Percentiles rank a stretch among this genome's conserved stretches.
Conservation (phyloP, 30 jellyfish, hydroid and myxozoan species). For the Hydractinia symbiolongicarpus region DNA sequence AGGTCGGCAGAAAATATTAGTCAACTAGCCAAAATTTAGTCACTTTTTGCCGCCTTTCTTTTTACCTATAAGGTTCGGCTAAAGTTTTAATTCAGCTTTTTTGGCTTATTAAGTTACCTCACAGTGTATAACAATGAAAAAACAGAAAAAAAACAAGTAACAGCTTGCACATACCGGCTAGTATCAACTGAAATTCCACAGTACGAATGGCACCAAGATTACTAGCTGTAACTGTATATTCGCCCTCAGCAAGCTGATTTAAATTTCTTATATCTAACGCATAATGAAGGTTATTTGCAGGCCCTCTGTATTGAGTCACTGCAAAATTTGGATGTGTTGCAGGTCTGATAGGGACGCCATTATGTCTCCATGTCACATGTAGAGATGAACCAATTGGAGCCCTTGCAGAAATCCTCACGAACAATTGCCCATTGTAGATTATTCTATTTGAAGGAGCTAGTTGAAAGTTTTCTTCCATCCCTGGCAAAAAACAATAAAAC, state of each 20-base stretch:
- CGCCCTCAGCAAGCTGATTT: neutral
- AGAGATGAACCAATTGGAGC: constrained; percentile 22
- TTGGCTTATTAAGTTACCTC: no score
- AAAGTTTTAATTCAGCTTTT: no score
- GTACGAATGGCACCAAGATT: constrained; percentile 21
- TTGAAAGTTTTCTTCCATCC: constrained; percentile 24
- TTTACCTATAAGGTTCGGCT: no score
- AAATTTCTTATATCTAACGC: constrained; percentile 29
- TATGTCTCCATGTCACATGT: neutral
- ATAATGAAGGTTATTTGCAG: neutral
- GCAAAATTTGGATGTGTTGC: constrained; percentile 10
- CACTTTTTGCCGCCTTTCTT: no score
- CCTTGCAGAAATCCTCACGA: constrained; percentile 8
- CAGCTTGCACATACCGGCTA: constrained; percentile 26
- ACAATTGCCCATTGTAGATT: neutral
- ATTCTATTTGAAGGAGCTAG: constrained; percentile 11
- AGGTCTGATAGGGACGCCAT: neutral
- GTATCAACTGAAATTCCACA: neutral
- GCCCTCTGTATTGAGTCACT: constrained; percentile 19
- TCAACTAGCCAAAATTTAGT: no score
- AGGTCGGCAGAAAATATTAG: no score
- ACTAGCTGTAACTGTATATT: constrained; percentile 7
- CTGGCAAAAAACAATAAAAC: neutral
- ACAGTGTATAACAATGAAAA: no score
- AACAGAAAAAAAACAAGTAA: no score